Evolutionary conservation across 2,797 vertebrate genomes (phyloP).

Genomic region (Cheirogaleus major): DNA sequence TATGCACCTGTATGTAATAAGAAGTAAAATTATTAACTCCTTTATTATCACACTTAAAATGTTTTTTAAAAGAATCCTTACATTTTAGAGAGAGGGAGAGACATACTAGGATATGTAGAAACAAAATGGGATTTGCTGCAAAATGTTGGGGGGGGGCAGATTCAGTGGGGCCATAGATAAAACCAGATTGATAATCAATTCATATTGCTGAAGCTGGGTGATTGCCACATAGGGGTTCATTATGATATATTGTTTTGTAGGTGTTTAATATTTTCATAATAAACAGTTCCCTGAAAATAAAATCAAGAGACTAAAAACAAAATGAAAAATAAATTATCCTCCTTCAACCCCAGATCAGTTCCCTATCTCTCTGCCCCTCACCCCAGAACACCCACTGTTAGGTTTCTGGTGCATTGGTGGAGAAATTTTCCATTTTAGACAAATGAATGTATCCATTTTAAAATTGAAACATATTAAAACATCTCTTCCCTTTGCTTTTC

Average conservation of each 20-base stretch:
- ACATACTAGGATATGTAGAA: not conserved
- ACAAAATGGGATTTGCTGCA: not conserved
- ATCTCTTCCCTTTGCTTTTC: not conserved
- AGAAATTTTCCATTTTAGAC: not conserved
- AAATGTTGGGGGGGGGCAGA: accelerated
- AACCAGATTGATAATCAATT: accelerated
- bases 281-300: not conserved
- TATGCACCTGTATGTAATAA: not conserved
- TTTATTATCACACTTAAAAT: not conserved
- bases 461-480: not conserved
- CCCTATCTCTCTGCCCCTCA: not conserved
- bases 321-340: not conserved
- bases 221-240: accelerated
- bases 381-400: not conserved
- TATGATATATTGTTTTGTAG: accelerated
- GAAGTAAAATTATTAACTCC: not conserved
- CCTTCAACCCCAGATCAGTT: not conserved
- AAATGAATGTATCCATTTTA: accelerated
- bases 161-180: accelerated
- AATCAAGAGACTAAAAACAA: not conserved
- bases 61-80: not conserved
- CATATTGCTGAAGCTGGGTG: accelerated
- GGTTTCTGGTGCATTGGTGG: not conserved
- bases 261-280: not conserved
- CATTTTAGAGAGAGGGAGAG: not conserved